Conservation (phyloP, 2,888 invertebrate species). For the Meta bourneti region DNA sequence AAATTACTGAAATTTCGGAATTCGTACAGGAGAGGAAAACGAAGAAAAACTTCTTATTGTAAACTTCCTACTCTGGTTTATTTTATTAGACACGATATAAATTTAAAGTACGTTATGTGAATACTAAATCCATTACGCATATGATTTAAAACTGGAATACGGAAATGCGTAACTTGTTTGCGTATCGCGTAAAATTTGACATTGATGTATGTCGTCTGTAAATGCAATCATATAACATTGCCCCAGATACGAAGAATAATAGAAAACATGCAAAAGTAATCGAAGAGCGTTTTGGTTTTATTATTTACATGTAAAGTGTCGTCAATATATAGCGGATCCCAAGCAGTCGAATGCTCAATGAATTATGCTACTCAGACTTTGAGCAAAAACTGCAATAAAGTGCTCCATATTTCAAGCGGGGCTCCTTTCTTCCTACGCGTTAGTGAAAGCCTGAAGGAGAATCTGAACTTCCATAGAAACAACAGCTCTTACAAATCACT, state of each 20-base stretch:
- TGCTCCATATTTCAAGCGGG: conserved; percentile 6
- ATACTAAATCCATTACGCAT: no score
- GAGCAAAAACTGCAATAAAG: conserved; percentile 12
- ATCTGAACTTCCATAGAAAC: conserved; percentile 13
- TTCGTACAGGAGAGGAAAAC: no score
- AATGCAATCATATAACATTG: neutral
- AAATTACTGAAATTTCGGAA: no score
- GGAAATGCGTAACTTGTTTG: neutral
- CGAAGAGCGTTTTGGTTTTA: neutral
- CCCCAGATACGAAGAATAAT: neutral
- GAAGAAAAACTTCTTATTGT: no score
- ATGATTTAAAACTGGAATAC: neutral
- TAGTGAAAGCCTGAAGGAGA: neutral
- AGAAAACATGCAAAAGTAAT: neutral
- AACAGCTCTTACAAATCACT: conserved; percentile 37
- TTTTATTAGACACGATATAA: no score
- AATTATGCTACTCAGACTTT: neutral
- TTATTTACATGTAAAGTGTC: neutral
- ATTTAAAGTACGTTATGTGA: no score
- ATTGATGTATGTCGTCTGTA: neutral
- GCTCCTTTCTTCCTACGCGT: neutral
- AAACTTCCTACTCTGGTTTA: no score
- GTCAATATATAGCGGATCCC: neutral
- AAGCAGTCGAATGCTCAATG: neutral
- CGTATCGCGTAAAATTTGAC: neutral